These are phyloP conservation scores for Addax nasomaculatus DNA, from an alignment of 2,113 vertebrate species.

Conservation along the genomic window DNA sequence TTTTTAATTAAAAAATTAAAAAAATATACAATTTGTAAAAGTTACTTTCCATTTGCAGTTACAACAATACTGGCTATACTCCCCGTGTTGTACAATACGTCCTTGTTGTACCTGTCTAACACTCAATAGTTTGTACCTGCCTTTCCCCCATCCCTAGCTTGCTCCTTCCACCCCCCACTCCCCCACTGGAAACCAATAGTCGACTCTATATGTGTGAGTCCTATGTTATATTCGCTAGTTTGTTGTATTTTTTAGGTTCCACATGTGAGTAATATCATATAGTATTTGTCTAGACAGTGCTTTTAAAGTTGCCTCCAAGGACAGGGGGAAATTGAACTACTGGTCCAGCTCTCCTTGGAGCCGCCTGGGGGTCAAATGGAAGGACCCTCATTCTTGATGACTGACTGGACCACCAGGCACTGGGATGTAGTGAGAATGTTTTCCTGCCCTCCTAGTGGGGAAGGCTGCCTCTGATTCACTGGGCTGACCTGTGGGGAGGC, in stretches of 20 bases:
- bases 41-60: neutral
- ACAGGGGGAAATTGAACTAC: neutral
- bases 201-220: neutral
- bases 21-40: neutral
- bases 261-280: neutral
- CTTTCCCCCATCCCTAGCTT: neutral
- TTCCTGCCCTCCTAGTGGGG: neutral
- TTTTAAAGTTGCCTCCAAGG: neutral
- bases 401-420: neutral
- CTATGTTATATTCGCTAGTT: neutral
- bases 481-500: neutral
- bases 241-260: neutral
- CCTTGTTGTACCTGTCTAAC: neutral
- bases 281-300: neutral
- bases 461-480: neutral
- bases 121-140: neutral
- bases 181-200: neutral
- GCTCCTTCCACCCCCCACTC: neutral
- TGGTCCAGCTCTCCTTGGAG: neutral
- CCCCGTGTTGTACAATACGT: neutral
- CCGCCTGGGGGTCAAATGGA: neutral
- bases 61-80: neutral
- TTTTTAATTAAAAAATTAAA: neutral
- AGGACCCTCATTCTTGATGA: neutral
- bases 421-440: neutral